Evolutionary conservation across 2,888 invertebrate genomes (phyloP), one percentile per base, ranked within the genome.

Genomic region (Carcina quercana): DNA sequence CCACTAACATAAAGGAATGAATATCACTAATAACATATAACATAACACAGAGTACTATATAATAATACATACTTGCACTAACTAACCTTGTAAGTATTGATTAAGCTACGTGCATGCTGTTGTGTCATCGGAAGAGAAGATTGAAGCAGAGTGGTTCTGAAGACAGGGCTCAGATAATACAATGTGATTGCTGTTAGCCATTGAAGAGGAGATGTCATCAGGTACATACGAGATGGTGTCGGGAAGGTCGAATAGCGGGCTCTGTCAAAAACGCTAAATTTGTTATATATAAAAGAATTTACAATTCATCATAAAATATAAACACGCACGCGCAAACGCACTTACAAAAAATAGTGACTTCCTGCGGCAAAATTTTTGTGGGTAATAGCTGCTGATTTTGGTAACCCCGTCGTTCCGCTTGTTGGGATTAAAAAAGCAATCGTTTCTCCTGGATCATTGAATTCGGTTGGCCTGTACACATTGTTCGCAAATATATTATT

Each of bases 381-480:
- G 0, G 72, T 70, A 0, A 59, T 43, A 0, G 67, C 69, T 3
- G 75, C 73, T 0, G 64, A 58, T 48, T 79, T 79, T 0, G 79
- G 75, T n/a, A 72, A 13, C 2, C 78, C 79, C 0, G 79, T 78
- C 0, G 79, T 78, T 2, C 79, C 79, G 35, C 79, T 79, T 0
- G 79, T 79, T 0, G 78, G 55, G 34, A 75, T 58, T 0, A 79
- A 45, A 14, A 76, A 57, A 0, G 62, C 69, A n/a, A 58, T 47
- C 1, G 71, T 59, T 0, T 63, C 60, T 15, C 64, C 67, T 0
- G 78, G 59, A 21, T 78, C n/a, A n/a, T n/a, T n/a, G n/a, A n/a
- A n/a, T n/a, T 78, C 68, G 13, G 54, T 37, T 12, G 64, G 42
- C 28, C 72, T 74, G 35, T 13, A 53, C 47, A 5, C 17, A 17